Evolutionary conservation across 1,140 invertebrate species (phyloP), one percentile per base, ranked within the genome.

Genomic region (Drosophila ogumai): DNA sequence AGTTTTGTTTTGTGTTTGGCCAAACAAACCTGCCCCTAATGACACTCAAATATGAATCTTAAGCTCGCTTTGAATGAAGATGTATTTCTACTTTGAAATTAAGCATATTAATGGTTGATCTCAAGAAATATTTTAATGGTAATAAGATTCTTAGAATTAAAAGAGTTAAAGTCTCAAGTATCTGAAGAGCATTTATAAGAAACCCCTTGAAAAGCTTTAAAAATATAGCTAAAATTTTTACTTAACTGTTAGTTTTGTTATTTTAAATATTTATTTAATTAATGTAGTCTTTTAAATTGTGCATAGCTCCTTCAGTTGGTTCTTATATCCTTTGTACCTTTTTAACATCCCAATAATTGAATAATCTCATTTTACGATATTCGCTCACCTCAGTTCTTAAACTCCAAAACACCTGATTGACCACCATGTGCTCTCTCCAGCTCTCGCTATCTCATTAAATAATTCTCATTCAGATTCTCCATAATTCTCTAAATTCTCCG

Each of bases 21-120:
- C 43, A 77, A 80, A 76, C 75, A 75, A 50, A 75, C 34, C 74
- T 88, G 76, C 54, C 85, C 84, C 50, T 84, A 88, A 87, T 87
- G 84, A 74, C 65, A 63, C 52, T 46, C 12, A 47, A 50, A 68
- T 66, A 22, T 3, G 46, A 67, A 43, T 41, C 36, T 38, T 36
- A 34, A 25, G 8, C 28, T 43, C 12, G 22, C 3, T 25, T 43
- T 40, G 22, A 43, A 64, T 22, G 8, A 2, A 60, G 61, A 41
- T 60, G 50, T 36, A 59, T 59, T 32, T 22, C 5, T 12, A 7
- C 12, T 64, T 60, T 25, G 13, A 15, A 56, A 55, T 64, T 25
- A 22, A 59, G 60, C 17, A 31, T 41, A 59, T 43, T 25, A 25
- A 40, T 31, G 22, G 25, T 31, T 13, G 6, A 7, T 31, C 7